Evolutionary conservation across 1,140 invertebrate genomes (phyloP), one percentile per base, ranked within the genome.

Genomic region (Xylocopa sonorina): DNA sequence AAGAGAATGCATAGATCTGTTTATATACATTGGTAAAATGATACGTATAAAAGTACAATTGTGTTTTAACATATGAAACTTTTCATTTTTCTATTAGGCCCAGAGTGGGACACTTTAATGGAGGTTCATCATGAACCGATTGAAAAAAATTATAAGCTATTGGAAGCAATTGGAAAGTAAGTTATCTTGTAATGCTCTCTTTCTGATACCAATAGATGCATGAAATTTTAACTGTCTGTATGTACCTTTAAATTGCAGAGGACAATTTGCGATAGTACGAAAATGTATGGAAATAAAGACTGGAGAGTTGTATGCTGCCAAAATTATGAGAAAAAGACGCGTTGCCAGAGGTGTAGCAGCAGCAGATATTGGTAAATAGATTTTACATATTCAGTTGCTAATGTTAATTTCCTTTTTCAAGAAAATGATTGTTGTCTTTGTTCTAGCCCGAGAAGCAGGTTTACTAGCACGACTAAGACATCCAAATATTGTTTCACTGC

Each of bases 241-340:
- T 55, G 29, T 71, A 72, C 64, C 57, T 80, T 5, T 72, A 68
- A 75, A 74, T 92, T 91, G 2, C 79, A 96, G 95, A 87, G 96
- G 96, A 41, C 95, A 96, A 90, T 97, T 96, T 92, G 96, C 96
- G 3, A 93, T 95, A 76, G 96, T 96, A 48, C 92, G 94, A 88
- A 93, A 94, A 90, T 95, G 95, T 80, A 90, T 91, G 43, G 94
- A 96, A 83, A 90, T 93, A 69, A 92, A 93, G 82, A 94, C 94
- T 5, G 93, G 94, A 2, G 82, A 90, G 21, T 90, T 94, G 69
- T 96, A 94, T 90, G 96, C 96, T 21, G 96, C 96, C 81, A 96
- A 96, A 91, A 95, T 95, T 86, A 95, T 96, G 85, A 93, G 95
- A 78, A 96, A 96, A 84, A 90, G 95, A 57, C 92, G 95, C 69